A percentile compares a stretch with the other conserved stretches of the same genome.
phyloP scores from a whole-genome alignment of 1,140 invertebrate genomes.

The Gonatopus flavifemur region DNA sequence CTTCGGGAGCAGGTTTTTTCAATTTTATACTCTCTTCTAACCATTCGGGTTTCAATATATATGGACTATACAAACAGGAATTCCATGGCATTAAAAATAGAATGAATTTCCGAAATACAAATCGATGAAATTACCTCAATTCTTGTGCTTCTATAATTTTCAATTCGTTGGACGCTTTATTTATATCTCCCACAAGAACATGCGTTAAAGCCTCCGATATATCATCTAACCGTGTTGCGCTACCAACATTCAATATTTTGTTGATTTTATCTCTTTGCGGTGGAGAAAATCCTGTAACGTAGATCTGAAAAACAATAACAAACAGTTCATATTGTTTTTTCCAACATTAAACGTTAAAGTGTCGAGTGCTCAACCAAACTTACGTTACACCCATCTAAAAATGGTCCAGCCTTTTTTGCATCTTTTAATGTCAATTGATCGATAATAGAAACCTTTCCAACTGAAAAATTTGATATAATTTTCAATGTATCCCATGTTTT shows the following conservation, averaged over 20 bases:
- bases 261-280: slow-evolving; percentile 73
- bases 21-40: slow-evolving; percentile 71
- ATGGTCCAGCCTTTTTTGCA: slow-evolving; percentile 72
- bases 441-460: slow-evolving; percentile 33
- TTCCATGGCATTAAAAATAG: neutral
- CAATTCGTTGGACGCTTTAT: slow-evolving; percentile 53
- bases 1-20: slow-evolving; percentile 63
- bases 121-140: slow-evolving; percentile 34
- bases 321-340: slow-evolving; percentile 1
- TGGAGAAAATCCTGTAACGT: slow-evolving; percentile 66
- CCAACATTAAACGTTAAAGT: slow-evolving; percentile 21
- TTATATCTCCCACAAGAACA: slow-evolving; percentile 69
- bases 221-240: slow-evolving; percentile 77
- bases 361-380: slow-evolving; percentile 42
- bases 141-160: slow-evolving; percentile 50
- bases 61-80: slow-evolving; percentile 62
- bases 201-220: slow-evolving; percentile 79
- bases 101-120: neutral
- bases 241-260: slow-evolving; percentile 76
- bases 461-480: slow-evolving; percentile 30
- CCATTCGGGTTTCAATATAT: slow-evolving; percentile 73
- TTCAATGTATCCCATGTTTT: too few relatives aligned
- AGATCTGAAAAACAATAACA: slow-evolving; percentile 56
- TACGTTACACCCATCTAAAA: slow-evolving; percentile 83
- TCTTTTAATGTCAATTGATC: slow-evolving; percentile 64